Evolutionary conservation across 2,888 invertebrate genomes (phyloP), one percentile per base, ranked within the genome.

Genomic region (Rhimphoctona megacephalus): DNA sequence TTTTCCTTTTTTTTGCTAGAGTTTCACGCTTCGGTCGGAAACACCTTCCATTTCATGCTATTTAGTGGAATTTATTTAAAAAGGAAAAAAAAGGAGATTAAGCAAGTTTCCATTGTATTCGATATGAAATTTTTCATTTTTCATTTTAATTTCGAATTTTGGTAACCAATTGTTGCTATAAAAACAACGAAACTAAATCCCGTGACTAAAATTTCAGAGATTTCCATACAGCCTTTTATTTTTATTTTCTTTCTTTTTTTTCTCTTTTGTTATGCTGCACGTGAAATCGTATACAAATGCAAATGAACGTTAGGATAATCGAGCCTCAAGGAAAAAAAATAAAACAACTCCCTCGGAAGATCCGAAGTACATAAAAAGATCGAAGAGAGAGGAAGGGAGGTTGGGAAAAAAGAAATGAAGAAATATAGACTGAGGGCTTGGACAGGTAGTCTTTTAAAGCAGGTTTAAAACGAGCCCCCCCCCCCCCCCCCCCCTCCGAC

Each of bases 401-500:
- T 14, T 19, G 39, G 19, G 46, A 57, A 49, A 70, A 70, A 70
- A 33, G 54, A 78, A 54, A 49, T n/a, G 69, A 70, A 72, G 70
- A 72, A 72, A 49, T 78, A 64, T 64, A 72, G 66, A 64, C 73
- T 46, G 76, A 82, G 74, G 74, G 7, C 49, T 66, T 79, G 80
- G 85, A 80, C 87, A 83, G 85, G 87, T 83, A 87, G 87, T 85
- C 81, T 85, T 86, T 86, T 70, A 83, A 82, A 83, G 67, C 79
- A n/a, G 33, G 72, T 69, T 67, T 73, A 61, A 54, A 66, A 78
- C 52, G 52, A 30, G 17, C 19, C 25, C 54, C 52, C 33, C 7
- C 11, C 39, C 43, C 57, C 11, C 11, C n/a, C 2, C 6, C 1
- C 11, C 43, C 43, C 11, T 11, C 11, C 11, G 9, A 43, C 9